phyloP scores from a whole-genome alignment of 2,888 invertebrate species.

The Cartodere bifasciata region DNA sequence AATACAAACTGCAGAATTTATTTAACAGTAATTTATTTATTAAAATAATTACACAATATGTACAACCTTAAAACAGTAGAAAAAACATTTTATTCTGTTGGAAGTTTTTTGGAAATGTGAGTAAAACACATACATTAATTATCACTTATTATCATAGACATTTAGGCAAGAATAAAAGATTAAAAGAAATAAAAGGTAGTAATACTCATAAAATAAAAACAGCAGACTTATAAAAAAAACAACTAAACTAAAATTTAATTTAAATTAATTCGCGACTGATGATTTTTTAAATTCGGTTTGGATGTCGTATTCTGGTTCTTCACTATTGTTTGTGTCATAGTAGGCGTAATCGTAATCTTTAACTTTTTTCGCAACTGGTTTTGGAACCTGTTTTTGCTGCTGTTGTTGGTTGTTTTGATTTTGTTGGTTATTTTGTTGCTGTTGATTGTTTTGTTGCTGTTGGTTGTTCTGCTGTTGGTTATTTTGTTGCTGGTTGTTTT shows the following conservation, averaged over 20 bases:
- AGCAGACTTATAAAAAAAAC: conserved; percentile 21
- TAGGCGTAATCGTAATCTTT: conserved; percentile 78
- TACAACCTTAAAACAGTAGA: conserved; percentile 26
- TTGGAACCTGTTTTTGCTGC: conserved; percentile 13
- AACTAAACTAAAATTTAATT: conserved; percentile 15
- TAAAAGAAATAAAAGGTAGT: conserved; percentile 11
- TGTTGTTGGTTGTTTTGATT: conserved; percentile 26
- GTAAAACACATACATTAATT: too few relatives aligned
- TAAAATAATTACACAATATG: conserved; percentile 25
- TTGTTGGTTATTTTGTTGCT: conserved; percentile 25
- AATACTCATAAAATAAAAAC: conserved; percentile 17
- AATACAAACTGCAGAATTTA: conserved; percentile 10
- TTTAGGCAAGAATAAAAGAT: too few relatives aligned
- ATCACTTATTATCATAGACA: too few relatives aligned
- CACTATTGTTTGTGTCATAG: conserved; percentile 45
- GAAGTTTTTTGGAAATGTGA: too few relatives aligned
- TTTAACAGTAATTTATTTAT: conserved; percentile 23
- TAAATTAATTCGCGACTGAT: conserved; percentile 21
- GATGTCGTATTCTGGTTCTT: conserved; percentile 32
- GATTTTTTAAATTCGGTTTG: conserved; percentile 48
- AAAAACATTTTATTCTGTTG: too few relatives aligned
- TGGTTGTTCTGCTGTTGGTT: conserved; percentile 10
- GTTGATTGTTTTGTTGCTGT: conserved; percentile 5
- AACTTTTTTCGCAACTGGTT: conserved; percentile 38
- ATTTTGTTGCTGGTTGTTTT: conserved; percentile 13